Percentiles rank a stretch among this genome's conserved stretches.
These are phyloP conservation scores for Struthio camelus DNA, from an alignment of 2,113 vertebrate genomes.

Conservation along the genomic window DNA sequence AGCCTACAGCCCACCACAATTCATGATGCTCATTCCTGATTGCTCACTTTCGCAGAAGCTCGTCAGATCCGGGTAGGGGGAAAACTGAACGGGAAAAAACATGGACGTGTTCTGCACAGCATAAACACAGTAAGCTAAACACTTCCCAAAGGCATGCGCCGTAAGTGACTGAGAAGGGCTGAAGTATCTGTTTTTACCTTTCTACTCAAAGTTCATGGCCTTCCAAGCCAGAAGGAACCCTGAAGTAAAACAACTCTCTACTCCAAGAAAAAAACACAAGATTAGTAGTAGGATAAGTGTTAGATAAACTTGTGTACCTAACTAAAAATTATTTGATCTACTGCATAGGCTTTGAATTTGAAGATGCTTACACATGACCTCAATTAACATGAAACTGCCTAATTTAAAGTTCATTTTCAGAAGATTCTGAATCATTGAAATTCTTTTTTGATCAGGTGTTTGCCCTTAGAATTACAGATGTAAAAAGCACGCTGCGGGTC, in stretches of 20 bases:
- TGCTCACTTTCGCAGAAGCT: background rate
- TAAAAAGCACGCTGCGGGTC: background rate
- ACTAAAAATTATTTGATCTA: background rate
- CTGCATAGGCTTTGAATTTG: background rate
- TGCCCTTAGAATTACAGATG: background rate
- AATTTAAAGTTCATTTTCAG: background rate
- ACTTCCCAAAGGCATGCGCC: background rate
- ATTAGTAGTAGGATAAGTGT: too few relatives aligned
- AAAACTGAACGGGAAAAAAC: background rate
- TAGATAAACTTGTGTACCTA: background rate
- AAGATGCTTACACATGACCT: background rate
- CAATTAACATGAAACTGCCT: background rate
- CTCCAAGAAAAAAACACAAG: background rate
- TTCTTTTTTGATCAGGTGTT: background rate
- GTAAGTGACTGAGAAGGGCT: background rate
- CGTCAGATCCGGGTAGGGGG: background rate
- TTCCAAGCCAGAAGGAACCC: background rate
- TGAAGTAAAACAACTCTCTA: background rate
- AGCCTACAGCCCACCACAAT: background rate
- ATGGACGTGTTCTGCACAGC: background rate
- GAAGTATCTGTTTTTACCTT: background rate
- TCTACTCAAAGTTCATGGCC: background rate
- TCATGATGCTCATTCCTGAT: background rate
- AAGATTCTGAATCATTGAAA: background rate
- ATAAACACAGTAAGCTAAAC: background rate